These are phyloP conservation scores for Apteryx owenii DNA, from an alignment of 2,113 vertebrate genomes.

Conservation along the genomic window DNA sequence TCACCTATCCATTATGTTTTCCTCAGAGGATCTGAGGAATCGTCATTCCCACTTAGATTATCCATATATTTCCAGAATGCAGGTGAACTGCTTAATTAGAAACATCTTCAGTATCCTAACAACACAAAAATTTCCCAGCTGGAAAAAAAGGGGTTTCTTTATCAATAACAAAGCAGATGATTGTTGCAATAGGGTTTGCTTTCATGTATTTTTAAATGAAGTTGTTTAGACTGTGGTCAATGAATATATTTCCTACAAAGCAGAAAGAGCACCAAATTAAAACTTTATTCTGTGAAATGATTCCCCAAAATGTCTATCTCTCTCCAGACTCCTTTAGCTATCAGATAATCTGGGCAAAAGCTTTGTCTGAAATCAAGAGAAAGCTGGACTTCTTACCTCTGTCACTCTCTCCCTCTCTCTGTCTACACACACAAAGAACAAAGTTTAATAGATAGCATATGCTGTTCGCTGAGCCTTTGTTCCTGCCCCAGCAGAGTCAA, in stretches of 20 bases:
- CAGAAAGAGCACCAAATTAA: not conserved
- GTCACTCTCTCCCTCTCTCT: not conserved
- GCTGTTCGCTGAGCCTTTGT: constrained; percentile 32
- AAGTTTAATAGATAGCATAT: constrained; percentile 69
- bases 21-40: not conserved
- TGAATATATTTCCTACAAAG: not conserved
- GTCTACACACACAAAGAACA: constrained; percentile 20
- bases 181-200: not conserved
- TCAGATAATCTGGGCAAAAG: not conserved
- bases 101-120: not conserved
- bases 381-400: constrained; percentile 26
- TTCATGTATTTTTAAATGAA: not conserved
- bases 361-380: not conserved
- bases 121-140: not conserved
- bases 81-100: not conserved
- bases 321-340: not conserved
- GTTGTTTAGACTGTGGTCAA: not conserved
- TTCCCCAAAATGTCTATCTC: not conserved
- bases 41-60: not conserved
- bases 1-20: not conserved
- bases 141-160: not conserved
- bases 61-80: not conserved
- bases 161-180: not conserved
- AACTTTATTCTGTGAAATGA: not conserved
- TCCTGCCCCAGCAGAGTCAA: constrained; percentile 11